Evolutionary conservation across 2,113 vertebrate species (phyloP), one percentile per base, ranked within the genome.

Genomic region (Brachyhypopomus occidentalis): DNA sequence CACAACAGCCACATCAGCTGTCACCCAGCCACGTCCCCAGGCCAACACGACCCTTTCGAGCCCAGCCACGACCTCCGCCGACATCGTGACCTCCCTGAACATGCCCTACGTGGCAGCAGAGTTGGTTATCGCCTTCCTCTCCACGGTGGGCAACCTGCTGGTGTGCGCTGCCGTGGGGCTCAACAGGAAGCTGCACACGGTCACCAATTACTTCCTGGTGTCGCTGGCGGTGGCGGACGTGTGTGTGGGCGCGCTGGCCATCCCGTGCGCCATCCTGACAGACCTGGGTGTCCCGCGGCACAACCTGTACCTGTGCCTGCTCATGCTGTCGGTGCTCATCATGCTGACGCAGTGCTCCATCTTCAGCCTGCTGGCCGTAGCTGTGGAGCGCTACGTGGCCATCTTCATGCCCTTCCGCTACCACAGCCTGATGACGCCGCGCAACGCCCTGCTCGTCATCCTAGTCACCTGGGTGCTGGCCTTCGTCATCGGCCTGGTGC

Each of bases 341-440:
- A 92, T 93, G 93, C 87, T 94, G 77, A 94, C 94, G 0, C 92
- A 93, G 85, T 91, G 92, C 87, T 94, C 94, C 84, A 94, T 94
- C 85, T 94, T 95, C 79, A 93, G 94, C 85, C 83, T 94, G 82
- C 83, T 94, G 76, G 93, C 93, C 0, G 89, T 94, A 27, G 93
- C 94, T 0, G 86, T 93, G 30, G 94, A 95, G 80, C 92, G 94
- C 27, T 94, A 94, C 38, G 69, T 94, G 22, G 93, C 94, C 83
- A 94, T 94, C 72, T 93, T 94, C 78, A 89, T 91, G 89, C 94
- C 94, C 0, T 91, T 94, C 81, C 91, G 86, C 4, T 94, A 94
- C 89, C 86, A 86, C 36, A 80, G 83, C 16, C 87, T 92, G 55
- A 91, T 94, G 91, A 94, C 93, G 0, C 82, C 91, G 3, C 88